Evolutionary conservation across 2,888 invertebrate genomes (phyloP), one percentile per base, ranked within the genome.

Genomic region (Harpalus rufipes): DNA sequence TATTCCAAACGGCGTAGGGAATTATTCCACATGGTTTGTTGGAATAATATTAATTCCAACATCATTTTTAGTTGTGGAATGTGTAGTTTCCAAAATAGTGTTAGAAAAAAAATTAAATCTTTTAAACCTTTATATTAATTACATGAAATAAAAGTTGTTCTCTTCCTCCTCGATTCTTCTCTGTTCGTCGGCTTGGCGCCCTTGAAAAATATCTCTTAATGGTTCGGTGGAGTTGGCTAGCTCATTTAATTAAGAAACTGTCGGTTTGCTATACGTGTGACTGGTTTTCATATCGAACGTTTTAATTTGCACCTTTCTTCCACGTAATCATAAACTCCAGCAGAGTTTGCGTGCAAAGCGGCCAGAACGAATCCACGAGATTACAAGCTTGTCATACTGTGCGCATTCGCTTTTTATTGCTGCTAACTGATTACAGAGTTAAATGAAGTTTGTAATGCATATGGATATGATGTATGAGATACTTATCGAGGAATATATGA

Each of bases 251-350:
- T 81, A 81, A 56, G 81, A 81, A 81, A 59, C 68, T 72, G 81
- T 81, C 81, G 44, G 58, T 68, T 56, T 51, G 51, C 7, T 21
- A 32, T 32, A 32, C 32, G 80, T 16, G 44, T 44, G 61, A 65
- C 81, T 65, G 65, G 81, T 81, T 81, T 61, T 72, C 68, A 80
- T 81, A 81, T 72, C 58, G 81, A 78, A 84, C 84, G 78, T 84
- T 84, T 84, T 84, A 84, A 84, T 84, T 84, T 84, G 78, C 84
- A 84, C 84, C 84, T 84, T 84, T 84, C 83, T 32, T 83, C 83
- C 59, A 58, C 76, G 74, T 83, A 83, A 83, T 74, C 61, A 83
- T 59, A 56, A 65, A 83, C 59, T 59, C 78, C 72, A 44, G 78
- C 56, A 18, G 72, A 65, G 83, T 83, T 82, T 44, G 83, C 84